Conservation (phyloP, 2,888 invertebrate species). For the Eupithecia tripunctaria region DNA sequence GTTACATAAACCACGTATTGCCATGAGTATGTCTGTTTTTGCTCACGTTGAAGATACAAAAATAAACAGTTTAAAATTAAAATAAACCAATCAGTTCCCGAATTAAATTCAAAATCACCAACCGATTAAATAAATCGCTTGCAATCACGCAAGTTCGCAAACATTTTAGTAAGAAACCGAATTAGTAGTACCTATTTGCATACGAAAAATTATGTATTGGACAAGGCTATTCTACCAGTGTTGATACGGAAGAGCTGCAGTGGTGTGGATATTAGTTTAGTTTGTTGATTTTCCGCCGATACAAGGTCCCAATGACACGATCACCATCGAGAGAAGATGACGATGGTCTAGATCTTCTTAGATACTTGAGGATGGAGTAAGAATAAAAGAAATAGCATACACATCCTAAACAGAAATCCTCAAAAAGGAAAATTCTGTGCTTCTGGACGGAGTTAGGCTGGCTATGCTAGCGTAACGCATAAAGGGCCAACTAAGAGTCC, state of each 20-base stretch:
- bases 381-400: not conserved
- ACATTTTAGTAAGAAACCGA: conserved; percentile 2
- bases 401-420: no score
- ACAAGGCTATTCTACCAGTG: not conserved
- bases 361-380: not conserved
- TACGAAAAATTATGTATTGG: not conserved
- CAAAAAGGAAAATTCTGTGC: no score
- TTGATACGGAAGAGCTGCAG: not conserved
- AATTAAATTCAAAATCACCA: conserved; percentile 6
- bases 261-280: conserved; percentile 5
- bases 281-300: not conserved
- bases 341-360: not conserved
- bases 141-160: conserved; percentile 7
- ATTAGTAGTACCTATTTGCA: not conserved
- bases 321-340: not conserved
- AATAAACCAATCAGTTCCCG: conserved; percentile 5
- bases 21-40: not conserved
- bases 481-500: no score
- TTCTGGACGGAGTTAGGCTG: no score
- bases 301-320: conserved; percentile 8
- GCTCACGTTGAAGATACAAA: not conserved
- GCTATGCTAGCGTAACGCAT: no score
- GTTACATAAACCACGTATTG: not conserved
- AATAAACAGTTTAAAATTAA: conserved; percentile 1
- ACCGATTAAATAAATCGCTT: not conserved